These are phyloP conservation scores for Cydia pomonella DNA, from an alignment of 1,140 invertebrate genomes.

Conservation along the genomic window DNA sequence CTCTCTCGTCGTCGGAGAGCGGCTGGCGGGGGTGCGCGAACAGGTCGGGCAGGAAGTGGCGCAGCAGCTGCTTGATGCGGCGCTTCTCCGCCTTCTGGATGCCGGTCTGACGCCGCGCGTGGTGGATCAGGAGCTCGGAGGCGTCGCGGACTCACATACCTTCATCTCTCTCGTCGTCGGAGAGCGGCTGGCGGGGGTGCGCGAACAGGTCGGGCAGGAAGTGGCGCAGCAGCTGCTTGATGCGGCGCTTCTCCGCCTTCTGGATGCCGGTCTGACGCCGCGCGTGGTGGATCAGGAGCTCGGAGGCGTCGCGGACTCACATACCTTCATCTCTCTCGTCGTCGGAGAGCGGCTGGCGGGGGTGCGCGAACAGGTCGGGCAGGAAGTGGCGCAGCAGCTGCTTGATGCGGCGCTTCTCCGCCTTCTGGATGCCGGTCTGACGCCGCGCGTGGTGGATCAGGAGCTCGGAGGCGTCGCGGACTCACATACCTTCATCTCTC, in stretches of 20 bases:
- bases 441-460: constrained; percentile 98
- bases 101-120: constrained; percentile 97
- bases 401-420: constrained; percentile 98
- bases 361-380: constrained; percentile 96
- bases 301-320: constrained; percentile 97
- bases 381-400: constrained; percentile 94
- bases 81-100: constrained; percentile 99
- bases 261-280: constrained; percentile 97
- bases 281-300: constrained; percentile 98
- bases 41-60: constrained; percentile 96
- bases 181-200: constrained; percentile 94
- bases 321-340: constrained; percentile 96
- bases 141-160: constrained; percentile 98
- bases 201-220: constrained; percentile 97
- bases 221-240: constrained; percentile 95
- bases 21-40: constrained; percentile 96
- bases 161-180: constrained; percentile 96
- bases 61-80: constrained; percentile 94
- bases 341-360: constrained; percentile 95
- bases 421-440: constrained; percentile 97
- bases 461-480: constrained; percentile 97
- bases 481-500: constrained; percentile 92
- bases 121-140: constrained; percentile 97
- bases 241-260: constrained; percentile 97
- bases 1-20: constrained; percentile 96